phyloP scores from a whole-genome alignment of 2,797 vertebrate species.

The Danio aesculapii region DNA sequence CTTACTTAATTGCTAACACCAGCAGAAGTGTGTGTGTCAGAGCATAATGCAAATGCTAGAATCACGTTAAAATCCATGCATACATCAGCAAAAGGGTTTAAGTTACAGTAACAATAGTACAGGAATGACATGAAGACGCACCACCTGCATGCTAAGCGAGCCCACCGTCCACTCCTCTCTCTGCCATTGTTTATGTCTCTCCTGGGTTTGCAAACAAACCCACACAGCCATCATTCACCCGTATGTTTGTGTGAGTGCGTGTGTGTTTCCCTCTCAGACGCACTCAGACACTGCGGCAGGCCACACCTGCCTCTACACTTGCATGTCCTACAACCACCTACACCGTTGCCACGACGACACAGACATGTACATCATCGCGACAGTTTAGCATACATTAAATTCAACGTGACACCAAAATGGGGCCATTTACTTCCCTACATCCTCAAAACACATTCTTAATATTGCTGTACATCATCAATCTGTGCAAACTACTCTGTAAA shows the following conservation, averaged over 20 bases:
- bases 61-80: neutral
- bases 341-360: conserved; percentile 36
- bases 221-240: conserved; percentile 11
- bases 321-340: conserved; percentile 36
- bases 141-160: conserved; percentile 79
- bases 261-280: neutral
- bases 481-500: too few relatives aligned
- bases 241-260: neutral
- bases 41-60: neutral
- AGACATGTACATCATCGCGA: conserved; percentile 24
- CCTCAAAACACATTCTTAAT: neutral
- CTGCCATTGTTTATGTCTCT: conserved; percentile 14
- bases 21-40: conserved; percentile 18
- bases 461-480: neutral
- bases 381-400: conserved; percentile 25
- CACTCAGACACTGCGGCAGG: conserved; percentile 58
- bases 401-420: neutral
- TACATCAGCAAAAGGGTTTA: conserved; percentile 3
- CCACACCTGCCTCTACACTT: conserved; percentile 62
- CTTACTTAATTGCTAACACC: conserved; percentile 14
- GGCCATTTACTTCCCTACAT: neutral
- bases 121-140: conserved; percentile 58
- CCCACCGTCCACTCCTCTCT: conserved; percentile 32
- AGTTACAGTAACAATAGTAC: conserved; percentile 43
- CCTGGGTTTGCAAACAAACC: conserved; percentile 69